Percentiles rank a stretch among this genome's conserved stretches.
phyloP scores from a whole-genome alignment of 2,888 invertebrate genomes.

The Hemaris fuciformis region DNA sequence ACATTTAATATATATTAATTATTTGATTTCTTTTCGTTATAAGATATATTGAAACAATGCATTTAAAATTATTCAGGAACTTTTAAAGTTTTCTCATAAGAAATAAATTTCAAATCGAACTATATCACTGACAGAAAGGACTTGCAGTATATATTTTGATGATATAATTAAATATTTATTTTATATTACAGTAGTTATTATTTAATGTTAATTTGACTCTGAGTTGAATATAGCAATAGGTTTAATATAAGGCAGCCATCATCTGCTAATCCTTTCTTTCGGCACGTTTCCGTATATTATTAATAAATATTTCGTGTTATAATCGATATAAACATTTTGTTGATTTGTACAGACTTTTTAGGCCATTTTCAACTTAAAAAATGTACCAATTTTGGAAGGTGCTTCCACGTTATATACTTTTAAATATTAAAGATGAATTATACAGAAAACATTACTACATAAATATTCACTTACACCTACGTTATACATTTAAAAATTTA shows the following conservation, averaged over 20 bases:
- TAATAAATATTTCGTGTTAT: background rate
- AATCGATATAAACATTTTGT: background rate
- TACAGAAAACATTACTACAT: background rate
- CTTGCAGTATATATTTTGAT: background rate
- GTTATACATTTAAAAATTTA: slow-evolving; percentile 6
- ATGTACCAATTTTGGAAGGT: background rate
- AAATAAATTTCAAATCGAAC: background rate
- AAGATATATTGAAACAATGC: slow-evolving; percentile 7
- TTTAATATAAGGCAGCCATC: background rate
- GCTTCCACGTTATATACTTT: background rate
- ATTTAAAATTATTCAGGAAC: slow-evolving; percentile 13
- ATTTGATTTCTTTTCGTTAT: slow-evolving; percentile 4
- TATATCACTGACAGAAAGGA: background rate
- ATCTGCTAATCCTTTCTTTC: background rate
- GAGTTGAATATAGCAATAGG: background rate
- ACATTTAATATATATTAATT: slow-evolving; percentile 11
- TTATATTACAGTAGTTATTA: background rate
- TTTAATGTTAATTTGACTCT: background rate
- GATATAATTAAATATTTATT: background rate
- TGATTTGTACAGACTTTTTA: slow-evolving; percentile 5
- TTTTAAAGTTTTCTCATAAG: slow-evolving; percentile 12
- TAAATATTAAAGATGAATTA: background rate
- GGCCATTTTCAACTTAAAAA: slow-evolving; percentile 5
- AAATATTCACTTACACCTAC: slow-evolving; percentile 13
- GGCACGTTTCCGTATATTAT: background rate